Conservation (phyloP, 2,113 vertebrate species). For the Osmerus eperlanus region DNA sequence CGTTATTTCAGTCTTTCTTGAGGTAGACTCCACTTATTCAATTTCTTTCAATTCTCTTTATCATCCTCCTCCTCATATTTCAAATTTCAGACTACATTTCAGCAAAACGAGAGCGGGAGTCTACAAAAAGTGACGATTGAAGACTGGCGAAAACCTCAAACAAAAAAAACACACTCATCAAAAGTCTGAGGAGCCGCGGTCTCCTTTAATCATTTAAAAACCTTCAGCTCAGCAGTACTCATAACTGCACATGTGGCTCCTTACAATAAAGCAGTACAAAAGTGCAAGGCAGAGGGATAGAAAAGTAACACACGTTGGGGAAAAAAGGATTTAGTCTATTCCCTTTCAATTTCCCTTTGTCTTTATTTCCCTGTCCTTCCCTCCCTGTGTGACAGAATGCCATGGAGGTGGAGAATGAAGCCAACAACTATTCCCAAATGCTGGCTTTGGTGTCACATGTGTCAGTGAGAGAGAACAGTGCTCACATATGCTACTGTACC, state of each 20-base stretch:
- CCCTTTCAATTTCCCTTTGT: constrained; percentile 12
- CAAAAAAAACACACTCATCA: too few species aligned
- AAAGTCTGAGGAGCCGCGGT: too few species aligned
- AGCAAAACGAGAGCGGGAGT: too few species aligned
- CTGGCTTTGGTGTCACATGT: not conserved
- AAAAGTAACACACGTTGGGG: constrained; percentile 26
- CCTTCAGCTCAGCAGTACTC: constrained; percentile 48
- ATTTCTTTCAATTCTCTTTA: too few species aligned
- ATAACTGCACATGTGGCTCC: constrained; percentile 51
- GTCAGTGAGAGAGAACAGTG: constrained; percentile 20
- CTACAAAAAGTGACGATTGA: too few species aligned
- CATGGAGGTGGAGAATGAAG: not conserved
- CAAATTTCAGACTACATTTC: too few species aligned
- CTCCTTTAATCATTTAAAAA: constrained; percentile 16
- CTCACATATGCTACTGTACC: constrained; percentile 25
- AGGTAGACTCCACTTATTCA: not conserved
- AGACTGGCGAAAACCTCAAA: too few species aligned
- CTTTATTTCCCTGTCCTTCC: constrained; percentile 1
- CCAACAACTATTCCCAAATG: constrained; percentile 10
- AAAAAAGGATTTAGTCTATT: constrained; percentile 5
- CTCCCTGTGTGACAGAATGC: not conserved
- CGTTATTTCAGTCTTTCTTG: not conserved
- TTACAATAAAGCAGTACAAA: constrained; percentile 53
- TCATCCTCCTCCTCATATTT: too few species aligned
- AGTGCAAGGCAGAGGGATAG: constrained; percentile 27